phyloP scores from a whole-genome alignment of 2,113 vertebrate genomes.

The Acanthisitta chloris region DNA sequence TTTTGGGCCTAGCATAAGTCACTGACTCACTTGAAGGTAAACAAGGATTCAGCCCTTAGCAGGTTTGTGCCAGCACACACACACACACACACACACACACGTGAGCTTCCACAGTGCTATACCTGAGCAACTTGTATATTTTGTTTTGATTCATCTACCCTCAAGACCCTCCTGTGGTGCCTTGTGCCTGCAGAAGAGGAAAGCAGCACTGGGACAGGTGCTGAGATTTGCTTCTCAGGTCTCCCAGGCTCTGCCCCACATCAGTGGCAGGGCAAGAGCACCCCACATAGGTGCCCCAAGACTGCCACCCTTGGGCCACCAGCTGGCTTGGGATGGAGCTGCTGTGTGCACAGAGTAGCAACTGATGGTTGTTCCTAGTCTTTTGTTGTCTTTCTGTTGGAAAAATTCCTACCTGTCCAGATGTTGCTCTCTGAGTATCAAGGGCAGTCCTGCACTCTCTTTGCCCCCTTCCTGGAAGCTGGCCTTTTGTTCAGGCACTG shows the following conservation, averaged over 20 bases:
- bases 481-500: neutral
- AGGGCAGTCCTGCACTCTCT: neutral
- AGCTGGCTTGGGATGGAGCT: neutral
- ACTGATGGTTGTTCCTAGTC: neutral
- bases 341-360: neutral
- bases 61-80: neutral
- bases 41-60: neutral
- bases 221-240: neutral
- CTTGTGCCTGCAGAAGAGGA: rapidly evolving
- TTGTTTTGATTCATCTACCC: neutral
- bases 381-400: neutral
- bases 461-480: neutral
- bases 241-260: neutral
- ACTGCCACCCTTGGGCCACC: neutral
- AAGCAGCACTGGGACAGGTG: neutral
- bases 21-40: neutral
- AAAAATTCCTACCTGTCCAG: neutral
- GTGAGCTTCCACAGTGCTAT: neutral
- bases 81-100: rapidly evolving
- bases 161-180: neutral
- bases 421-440: neutral
- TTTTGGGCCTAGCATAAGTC: neutral
- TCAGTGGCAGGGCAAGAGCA: neutral
- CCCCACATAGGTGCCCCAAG: rapidly evolving
- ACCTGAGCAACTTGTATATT: neutral